Evolutionary conservation across 2,113 vertebrate species (phyloP), one percentile per base, ranked within the genome.

Genomic region (Saiga tatarica): DNA sequence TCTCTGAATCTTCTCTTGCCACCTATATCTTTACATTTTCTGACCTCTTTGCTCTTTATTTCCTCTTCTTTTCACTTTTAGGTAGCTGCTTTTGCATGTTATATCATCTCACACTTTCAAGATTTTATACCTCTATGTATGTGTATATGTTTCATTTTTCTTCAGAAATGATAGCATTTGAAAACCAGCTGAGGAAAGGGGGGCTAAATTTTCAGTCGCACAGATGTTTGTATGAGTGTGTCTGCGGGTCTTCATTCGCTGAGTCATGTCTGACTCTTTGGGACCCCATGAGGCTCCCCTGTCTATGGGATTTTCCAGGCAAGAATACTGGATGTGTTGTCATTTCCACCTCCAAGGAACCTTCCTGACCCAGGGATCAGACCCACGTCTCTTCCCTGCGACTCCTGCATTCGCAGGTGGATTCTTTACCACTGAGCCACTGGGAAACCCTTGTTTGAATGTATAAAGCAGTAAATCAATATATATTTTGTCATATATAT

Each of bases 351-450:
- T 74, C 67, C 67, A 74, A 21, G 19, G 67, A 23, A 71, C 0
- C 4, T 36, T 21, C 67, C n/a, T 5, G 9, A 71, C 19, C n/a
- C 12, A 36, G n/a, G 67, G n/a, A 23, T 23, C 67, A 39, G n/a
- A 71, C 5, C 19, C 9, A 12, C 9, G 0, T 71, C n/a, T 71
- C 19, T 9, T n/a, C 33, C 33, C 8, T 23, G 36, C 0, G 10
- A 23, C n/a, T 39, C n/a, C 21, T 39, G 4, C 2, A 1, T 39
- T 39, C 9, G 5, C n/a, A 74, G 67, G 36, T 23, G 5, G 5
- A 23, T 39, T 74, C n/a, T 74, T 74, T 74, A 74, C n/a, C 36
- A 74, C 67, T 74, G 19, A 39, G 16, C 64, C 16, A 5, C 17
- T 67, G 64, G 64, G 33, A 67, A 67, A 21, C 33, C 16, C 16